phyloP scores from a whole-genome alignment of 1,140 invertebrate species.

The Achatina immaculata region DNA sequence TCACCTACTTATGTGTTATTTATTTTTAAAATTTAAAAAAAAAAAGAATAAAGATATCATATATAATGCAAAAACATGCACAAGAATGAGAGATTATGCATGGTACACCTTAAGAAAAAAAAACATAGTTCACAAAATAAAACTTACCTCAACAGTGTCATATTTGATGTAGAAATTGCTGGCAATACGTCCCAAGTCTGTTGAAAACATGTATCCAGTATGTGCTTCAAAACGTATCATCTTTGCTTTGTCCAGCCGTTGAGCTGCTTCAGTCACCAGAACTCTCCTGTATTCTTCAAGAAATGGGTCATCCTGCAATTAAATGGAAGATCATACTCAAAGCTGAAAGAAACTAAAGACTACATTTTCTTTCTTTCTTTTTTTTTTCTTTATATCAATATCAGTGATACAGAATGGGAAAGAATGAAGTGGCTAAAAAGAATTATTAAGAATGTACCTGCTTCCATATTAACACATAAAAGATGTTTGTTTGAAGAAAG shows the following conservation, averaged over 20 bases:
- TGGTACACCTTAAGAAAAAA: no score
- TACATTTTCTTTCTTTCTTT: background rate
- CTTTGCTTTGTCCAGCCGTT: constrained; percentile 88
- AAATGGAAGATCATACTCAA: constrained; percentile 19
- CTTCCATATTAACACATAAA: no score
- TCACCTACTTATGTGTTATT: no score
- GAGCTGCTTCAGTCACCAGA: constrained; percentile 84
- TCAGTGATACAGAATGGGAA: background rate
- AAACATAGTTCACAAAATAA: no score
- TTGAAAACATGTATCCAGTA: constrained; percentile 84
- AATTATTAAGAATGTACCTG: no score
- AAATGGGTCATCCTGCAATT: constrained; percentile 80
- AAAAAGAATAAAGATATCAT: constrained; percentile 5
- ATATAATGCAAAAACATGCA: no score
- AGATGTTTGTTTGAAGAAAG: no score
- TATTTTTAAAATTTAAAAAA: background rate
- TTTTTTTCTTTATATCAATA: no score
- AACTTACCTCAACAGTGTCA: constrained; percentile 87
- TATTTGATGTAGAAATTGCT: constrained; percentile 99
- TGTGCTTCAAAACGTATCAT: constrained; percentile 93
- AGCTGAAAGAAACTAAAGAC: background rate
- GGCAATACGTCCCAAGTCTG: constrained; percentile 93
- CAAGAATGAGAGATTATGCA: no score
- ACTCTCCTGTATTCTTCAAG: constrained; percentile 81
- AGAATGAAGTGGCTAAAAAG: no score